Base-by-base conservation (phyloP, 2,113 vertebrate species). In the Alligator sinensis region DNA sequence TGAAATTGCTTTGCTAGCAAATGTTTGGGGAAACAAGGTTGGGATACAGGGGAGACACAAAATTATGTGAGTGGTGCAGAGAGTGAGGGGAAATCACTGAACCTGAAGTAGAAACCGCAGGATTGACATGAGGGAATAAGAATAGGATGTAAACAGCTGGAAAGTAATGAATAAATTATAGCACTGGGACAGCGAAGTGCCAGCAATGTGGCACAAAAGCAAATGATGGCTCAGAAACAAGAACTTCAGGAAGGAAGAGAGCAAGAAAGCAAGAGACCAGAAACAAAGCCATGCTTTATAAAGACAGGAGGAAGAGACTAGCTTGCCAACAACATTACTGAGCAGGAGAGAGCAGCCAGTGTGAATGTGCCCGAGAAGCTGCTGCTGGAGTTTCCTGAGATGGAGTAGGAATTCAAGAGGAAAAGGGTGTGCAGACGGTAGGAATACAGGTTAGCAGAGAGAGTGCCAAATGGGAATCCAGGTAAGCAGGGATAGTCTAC, bases 11-110 rank as follows among this genome's bases (percentile, higher is more conserved):
- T 47, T 18, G 1, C 74, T 3, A 13, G 77, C 62, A 93, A 61
- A n/a, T 55, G 12, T 62, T 12, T 74, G 38, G 30, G 80, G 77
- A 84, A 87, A 17, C 0, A 4, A 61, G 80, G 25, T 84, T 85
- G 87, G 85, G 18, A 2, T 9, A 68, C 2, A 1, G 47, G 60
- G 21, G 57, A 78, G 75, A 75, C 58, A 25, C 0, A 0, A 63
- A 58, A 58, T 1, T 0, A 60, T 27, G 55, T 68, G 47, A 84
- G 62, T 70, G 10, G 30, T 34, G 61, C 2, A 4, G 77, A 55
- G 22, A 63, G 58, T n/a, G 30, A 76, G 59, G 30, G 19, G 18
- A 93, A 64, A 47, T 54, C 72, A 60, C 62, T 38, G 77, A 47
- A 75, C 61, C 57, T 60, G 66, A 47, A 72, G 77, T 16, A 1